Base-by-base conservation (phyloP, 2,113 vertebrate species). In the Galemys pyrenaicus region DNA sequence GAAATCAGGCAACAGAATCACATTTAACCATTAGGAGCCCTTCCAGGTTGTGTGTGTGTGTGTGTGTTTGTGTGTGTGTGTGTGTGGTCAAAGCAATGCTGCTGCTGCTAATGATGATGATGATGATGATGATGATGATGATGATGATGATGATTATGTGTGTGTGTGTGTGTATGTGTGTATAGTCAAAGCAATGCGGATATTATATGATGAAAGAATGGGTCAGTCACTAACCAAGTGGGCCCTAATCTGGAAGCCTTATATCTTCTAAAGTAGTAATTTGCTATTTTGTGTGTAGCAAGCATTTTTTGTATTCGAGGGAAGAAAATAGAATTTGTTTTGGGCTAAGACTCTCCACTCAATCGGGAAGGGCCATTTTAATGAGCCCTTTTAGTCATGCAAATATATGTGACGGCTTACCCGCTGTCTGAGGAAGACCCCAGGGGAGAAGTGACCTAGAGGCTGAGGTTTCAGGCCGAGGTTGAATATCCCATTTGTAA, bases 321-420 rank as follows among this genome's bases (percentile, higher is more conserved):
- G 71, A 64, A 92, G 75, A 71, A 68, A 93, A 78, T 44, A 24
- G n/a, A 41, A 93, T 73, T 87, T 92, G 51, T 91, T 67, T 83
- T 87, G 17, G 32, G 56, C n/a, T 37, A 78, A 73, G 20, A 13
- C 7, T 10, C 17, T 89, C 11, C 60, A 56, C 4, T 49, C 75
- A 49, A 37, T 54, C 4, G 3, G 20, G 46, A 78, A 5, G 13
- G 35, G 68, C 22, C 46, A 37, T 46, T 65, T 51, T 79, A 68
- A n/a, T 88, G 78, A 74, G 46, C 12, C 3, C 32, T 51, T 87
- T 83, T 28, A 58, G 65, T 85, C 22, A 70, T 85, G 78, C 10
- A 88, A 84, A 85, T 85, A 64, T 44, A 51, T 12, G 37, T 56
- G 35, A 56, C 84, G 67, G 26, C 9, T 19, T 9, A 24, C 46